Base-by-base conservation (phyloP, 2,888 invertebrate genomes). In the Nycteola revayana region DNA sequence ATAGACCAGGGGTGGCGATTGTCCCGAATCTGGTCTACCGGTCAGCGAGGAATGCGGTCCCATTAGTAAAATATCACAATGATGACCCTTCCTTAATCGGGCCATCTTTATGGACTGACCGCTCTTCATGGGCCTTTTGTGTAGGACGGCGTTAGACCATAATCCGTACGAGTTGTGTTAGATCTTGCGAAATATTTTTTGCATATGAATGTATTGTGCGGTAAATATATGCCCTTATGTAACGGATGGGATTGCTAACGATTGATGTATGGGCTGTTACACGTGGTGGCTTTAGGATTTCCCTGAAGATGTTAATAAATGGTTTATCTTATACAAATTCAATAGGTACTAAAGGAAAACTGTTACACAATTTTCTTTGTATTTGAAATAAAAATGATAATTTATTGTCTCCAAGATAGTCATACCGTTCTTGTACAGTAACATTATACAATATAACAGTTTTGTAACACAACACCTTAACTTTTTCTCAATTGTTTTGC, bases 21-120 rank as follows among this genome's bases (percentile, higher is more conserved):
- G 53, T 55, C 57, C 62, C 52, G 64, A 61, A 69, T 67, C 82
- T 66, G 79, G 77, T 77, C 64, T 81, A 87, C 86, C 73, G 84
- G 87, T 74, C 83, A 58, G 49, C 66, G 54, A 60, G 81, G 83
- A 86, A 86, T 82, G 85, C 60, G 84, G 86, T 79, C 78, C 83
- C 80, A 83, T 86, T 86, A 86, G 85, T 75, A 76, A 77, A 79
- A 61, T 71, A 77, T 78, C 75, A 86, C 82, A 85, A 84, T 78
- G 69, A 67, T 61, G 66, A 61, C 66, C 73, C 78, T 69, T 69
- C 66, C 73, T 71, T 78, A 79, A 85, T 86, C 86, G 73, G 69
- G 41, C 62, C 66, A 86, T 86, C 85, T 86, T 86, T 84, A 87
- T 87, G 58, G 72, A 87, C 52, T 87, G 83, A 75, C 82, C 85